A percentile compares a stretch with the other conserved stretches of the same genome.
Evolutionary conservation across 2,797 vertebrate species (phyloP).

Genomic region (Danio kyathit): DNA sequence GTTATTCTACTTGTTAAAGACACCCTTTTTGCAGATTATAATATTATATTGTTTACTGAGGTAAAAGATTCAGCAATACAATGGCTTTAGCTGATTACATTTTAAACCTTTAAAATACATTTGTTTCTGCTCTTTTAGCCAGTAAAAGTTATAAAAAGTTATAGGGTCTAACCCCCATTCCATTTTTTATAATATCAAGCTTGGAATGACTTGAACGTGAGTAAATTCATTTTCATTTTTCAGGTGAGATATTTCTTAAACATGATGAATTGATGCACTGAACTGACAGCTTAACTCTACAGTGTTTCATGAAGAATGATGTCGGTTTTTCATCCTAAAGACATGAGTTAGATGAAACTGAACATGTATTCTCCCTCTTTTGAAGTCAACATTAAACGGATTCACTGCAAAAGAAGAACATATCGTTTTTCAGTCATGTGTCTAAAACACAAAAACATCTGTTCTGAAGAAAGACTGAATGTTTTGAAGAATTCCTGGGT

Average conservation of each 20-base stretch:
- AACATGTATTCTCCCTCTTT: conserved; percentile 53
- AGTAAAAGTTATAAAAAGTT: not conserved
- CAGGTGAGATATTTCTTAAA: not conserved
- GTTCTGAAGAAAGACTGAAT: not conserved
- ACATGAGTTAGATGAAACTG: conserved; percentile 63
- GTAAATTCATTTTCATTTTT: not conserved
- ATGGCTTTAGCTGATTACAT: too few relatives aligned
- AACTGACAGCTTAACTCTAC: conserved; percentile 59
- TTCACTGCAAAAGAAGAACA: not conserved
- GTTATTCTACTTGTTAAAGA: too few relatives aligned
- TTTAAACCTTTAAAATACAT: not conserved
- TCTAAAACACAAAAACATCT: conserved; percentile 1
- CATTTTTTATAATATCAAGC: not conserved
- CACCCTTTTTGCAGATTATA: too few relatives aligned
- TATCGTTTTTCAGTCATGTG: not conserved
- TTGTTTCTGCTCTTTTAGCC: not conserved
- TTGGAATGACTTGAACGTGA: not conserved
- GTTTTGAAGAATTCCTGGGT: not conserved
- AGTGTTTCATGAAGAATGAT: conserved; percentile 65
- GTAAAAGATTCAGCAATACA: too few relatives aligned
- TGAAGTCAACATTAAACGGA: conserved; percentile 20
- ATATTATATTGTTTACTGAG: too few relatives aligned
- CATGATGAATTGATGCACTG: not conserved
- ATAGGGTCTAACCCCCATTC: not conserved
- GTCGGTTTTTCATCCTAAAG: conserved; percentile 57